Conservation (phyloP, 2,888 invertebrate species). For the Sphaeridia pumilis region DNA sequence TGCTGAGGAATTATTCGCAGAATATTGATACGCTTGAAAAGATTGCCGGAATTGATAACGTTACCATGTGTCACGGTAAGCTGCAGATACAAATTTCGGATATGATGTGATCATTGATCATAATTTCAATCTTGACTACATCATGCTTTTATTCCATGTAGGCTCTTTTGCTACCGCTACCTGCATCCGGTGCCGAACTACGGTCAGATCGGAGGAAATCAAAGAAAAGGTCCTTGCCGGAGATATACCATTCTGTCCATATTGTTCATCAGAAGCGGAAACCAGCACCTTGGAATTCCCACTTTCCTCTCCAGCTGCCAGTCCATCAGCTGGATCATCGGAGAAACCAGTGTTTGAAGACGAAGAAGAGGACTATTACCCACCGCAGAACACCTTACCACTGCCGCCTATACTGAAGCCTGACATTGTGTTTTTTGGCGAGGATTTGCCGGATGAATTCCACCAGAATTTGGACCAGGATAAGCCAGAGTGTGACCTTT, state of each 20-base stretch:
- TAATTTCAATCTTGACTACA: too few species aligned
- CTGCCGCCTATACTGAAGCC: conserved; percentile 63
- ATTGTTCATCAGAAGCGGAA: conserved; percentile 40
- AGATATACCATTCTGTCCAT: conserved; percentile 57
- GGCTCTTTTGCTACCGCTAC: conserved; percentile 84
- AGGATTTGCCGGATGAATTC: conserved; percentile 72
- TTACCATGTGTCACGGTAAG: conserved; percentile 76
- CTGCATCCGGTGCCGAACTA: conserved; percentile 64
- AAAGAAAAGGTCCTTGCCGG: conserved; percentile 59
- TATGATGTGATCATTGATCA: too few species aligned
- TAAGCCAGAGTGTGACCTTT: conserved; percentile 67
- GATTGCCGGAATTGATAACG: conserved; percentile 67
- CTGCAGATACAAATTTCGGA: too few species aligned
- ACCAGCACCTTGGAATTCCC: conserved; percentile 29
- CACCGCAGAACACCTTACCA: conserved; percentile 20
- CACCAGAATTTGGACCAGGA: conserved; percentile 73
- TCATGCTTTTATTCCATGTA: conserved; percentile 37
- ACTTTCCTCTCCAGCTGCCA: conserved; percentile 21
- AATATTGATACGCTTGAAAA: conserved; percentile 85
- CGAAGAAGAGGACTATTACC: conserved; percentile 31
- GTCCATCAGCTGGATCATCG: not conserved
- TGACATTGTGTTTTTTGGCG: conserved; percentile 91
- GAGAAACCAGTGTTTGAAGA: conserved; percentile 16
- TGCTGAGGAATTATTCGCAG: conserved; percentile 79
- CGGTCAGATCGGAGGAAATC: conserved; percentile 61